phyloP scores from a whole-genome alignment of 2,797 vertebrate genomes.

The Champsocephalus esox region DNA sequence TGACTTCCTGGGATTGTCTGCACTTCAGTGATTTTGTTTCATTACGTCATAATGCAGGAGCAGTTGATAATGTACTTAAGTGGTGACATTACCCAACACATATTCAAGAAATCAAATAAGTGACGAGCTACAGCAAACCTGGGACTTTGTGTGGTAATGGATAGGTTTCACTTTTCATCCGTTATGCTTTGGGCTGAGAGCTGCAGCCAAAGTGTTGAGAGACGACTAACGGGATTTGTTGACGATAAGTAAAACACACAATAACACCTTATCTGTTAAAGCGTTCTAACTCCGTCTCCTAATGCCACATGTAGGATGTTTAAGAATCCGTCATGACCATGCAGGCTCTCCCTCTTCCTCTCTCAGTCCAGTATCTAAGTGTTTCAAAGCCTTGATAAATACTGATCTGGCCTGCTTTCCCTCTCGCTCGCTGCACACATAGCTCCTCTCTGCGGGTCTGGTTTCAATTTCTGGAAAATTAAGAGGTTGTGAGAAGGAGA shows the following conservation, averaged over 20 bases:
- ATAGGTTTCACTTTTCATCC: neutral
- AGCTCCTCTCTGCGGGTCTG: constrained; percentile 70
- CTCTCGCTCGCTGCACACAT: constrained; percentile 44
- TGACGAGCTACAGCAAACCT: no score
- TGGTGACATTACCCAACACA: no score
- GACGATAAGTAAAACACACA: neutral
- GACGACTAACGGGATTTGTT: neutral
- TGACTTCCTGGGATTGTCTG: no score
- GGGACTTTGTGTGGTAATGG: no score
- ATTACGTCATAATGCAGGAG: no score
- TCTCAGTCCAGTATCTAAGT: constrained; percentile 13
- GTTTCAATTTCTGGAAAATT: constrained; percentile 84
- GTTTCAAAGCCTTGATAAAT: constrained; percentile 66
- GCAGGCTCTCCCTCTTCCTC: constrained; percentile 7
- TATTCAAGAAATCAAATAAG: no score
- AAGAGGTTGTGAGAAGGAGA: constrained; percentile 73
- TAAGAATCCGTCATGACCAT: neutral
- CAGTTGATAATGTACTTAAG: no score
- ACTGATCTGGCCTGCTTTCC: constrained; percentile 47
- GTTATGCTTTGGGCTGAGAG: neutral
- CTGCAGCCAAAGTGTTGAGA: neutral
- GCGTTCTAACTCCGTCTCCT: neutral
- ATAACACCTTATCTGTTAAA: neutral
- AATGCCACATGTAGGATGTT: neutral
- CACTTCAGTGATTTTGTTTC: no score